Evolutionary conservation across 2,888 invertebrate species (phyloP).

Genomic region (Drosophila parthenogenetica): DNA sequence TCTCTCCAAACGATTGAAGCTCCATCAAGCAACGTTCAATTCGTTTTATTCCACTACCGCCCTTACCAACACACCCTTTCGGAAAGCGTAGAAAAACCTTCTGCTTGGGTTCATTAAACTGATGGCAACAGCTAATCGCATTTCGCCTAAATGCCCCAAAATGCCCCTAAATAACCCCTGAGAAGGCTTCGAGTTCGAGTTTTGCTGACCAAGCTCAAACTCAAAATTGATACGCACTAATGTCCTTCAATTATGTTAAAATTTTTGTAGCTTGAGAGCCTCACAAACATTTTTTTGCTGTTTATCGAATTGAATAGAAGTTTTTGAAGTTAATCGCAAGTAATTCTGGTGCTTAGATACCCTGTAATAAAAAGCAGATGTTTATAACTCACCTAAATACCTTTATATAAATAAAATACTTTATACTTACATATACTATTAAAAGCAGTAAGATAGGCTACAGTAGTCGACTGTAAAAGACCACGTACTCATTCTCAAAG

Average conservation of each 20-base stretch:
- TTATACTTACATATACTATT: too few relatives aligned
- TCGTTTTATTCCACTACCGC: not conserved
- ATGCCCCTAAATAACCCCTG: not conserved
- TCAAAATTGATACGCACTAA: constrained; percentile 59
- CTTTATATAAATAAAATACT: too few relatives aligned
- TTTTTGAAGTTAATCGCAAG: not conserved
- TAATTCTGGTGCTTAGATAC: not conserved
- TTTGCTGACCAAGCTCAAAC: constrained; percentile 55
- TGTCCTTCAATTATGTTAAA: constrained; percentile 60
- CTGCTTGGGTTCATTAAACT: constrained; percentile 65
- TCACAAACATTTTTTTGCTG: constrained; percentile 11
- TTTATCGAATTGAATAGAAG: not conserved
- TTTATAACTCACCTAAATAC: too few relatives aligned
- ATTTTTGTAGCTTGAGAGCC: constrained; percentile 29
- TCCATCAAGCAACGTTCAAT: constrained; percentile 9
- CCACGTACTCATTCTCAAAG: too few relatives aligned
- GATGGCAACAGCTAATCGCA: constrained; percentile 60
- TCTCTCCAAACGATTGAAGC: constrained; percentile 21
- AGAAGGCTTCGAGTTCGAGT: not conserved
- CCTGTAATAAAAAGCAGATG: not conserved
- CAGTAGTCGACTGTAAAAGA: too few relatives aligned
- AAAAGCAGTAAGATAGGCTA: too few relatives aligned
- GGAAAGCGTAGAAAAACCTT: constrained; percentile 39
- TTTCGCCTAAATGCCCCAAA: constrained; percentile 20
- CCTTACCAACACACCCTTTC: not conserved